A percentile compares a stretch with the other conserved stretches of the same genome.
Evolutionary conservation across 2,888 invertebrate species (phyloP).

Genomic region (Watsonalla binaria): DNA sequence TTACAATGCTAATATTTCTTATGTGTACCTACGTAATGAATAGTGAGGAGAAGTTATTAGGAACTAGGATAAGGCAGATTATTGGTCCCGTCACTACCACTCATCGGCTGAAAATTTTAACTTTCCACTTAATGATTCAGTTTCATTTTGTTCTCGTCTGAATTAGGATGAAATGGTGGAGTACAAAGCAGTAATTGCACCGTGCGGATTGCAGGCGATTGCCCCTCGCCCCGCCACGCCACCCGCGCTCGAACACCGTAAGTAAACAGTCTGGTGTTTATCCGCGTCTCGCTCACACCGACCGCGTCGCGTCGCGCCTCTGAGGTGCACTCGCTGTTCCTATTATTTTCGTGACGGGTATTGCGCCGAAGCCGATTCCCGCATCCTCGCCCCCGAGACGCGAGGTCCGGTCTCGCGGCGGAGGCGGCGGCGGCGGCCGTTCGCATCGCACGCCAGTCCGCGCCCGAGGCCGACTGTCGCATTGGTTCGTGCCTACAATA

Average conservation of each 20-base stretch:
- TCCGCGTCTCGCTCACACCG: slow-evolving; percentile 79
- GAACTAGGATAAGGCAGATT: too few relatives aligned
- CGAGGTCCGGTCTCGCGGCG: slow-evolving; percentile 76
- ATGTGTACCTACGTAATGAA: too few relatives aligned
- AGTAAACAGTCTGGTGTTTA: slow-evolving; percentile 79
- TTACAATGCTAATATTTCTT: too few relatives aligned
- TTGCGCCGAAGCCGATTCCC: slow-evolving; percentile 79
- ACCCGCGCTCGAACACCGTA: slow-evolving; percentile 74
- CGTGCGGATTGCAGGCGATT: slow-evolving; percentile 75
- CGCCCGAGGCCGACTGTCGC: slow-evolving; percentile 73
- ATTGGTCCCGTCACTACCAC: too few relatives aligned
- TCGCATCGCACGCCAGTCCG: slow-evolving; percentile 74
- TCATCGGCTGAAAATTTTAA: background rate
- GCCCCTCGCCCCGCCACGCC: slow-evolving; percentile 59
- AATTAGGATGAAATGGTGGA: slow-evolving; percentile 62
- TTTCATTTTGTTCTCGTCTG: slow-evolving; percentile 29
- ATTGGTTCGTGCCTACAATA: slow-evolving; percentile 65
- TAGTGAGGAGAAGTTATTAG: too few relatives aligned
- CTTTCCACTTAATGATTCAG: slow-evolving; percentile 3
- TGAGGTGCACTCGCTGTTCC: slow-evolving; percentile 78
- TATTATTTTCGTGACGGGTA: slow-evolving; percentile 80
- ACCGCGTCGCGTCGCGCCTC: slow-evolving; percentile 76
- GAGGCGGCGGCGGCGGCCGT: slow-evolving; percentile 73
- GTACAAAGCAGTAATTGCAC: slow-evolving; percentile 73
- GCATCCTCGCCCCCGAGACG: slow-evolving; percentile 77